These are phyloP conservation scores for Trichopria drosophilae DNA, from an alignment of 2,888 invertebrate genomes.

Conservation along the genomic window DNA sequence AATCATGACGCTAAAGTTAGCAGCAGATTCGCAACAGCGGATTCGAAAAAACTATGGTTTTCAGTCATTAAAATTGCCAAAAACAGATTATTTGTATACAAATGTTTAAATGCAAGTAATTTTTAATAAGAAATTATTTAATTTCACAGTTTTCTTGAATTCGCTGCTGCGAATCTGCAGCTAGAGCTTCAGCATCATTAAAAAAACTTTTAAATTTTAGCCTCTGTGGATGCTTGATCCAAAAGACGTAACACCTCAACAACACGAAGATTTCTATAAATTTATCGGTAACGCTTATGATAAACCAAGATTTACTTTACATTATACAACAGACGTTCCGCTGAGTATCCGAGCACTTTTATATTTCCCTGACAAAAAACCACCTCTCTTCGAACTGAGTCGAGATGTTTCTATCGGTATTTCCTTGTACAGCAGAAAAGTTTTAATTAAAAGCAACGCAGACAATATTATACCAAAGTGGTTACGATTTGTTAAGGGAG, in stretches of 20 bases:
- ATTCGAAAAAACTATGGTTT: too few species aligned
- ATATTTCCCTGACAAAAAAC: conserved; percentile 92
- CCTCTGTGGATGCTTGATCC: conserved; percentile 93
- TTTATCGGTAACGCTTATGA: conserved; percentile 86
- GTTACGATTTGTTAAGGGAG: conserved; percentile 94
- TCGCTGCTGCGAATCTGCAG: too few species aligned
- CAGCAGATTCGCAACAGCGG: too few species aligned
- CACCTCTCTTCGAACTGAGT: conserved; percentile 87
- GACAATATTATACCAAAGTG: conserved; percentile 92
- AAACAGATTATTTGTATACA: too few species aligned
- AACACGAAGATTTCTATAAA: conserved; percentile 91
- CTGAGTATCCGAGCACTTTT: conserved; percentile 86
- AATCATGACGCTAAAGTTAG: too few species aligned
- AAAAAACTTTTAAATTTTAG: conserved; percentile 56
- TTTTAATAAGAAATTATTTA: conserved; percentile 1
- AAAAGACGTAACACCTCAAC: conserved; percentile 79
- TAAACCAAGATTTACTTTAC: conserved; percentile 83
- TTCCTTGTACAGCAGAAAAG: conserved; percentile 87
- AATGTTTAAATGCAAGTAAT: too few species aligned
- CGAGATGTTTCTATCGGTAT: conserved; percentile 84
- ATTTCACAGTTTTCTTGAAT: too few species aligned
- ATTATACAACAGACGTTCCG: conserved; percentile 92
- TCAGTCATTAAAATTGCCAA: too few species aligned
- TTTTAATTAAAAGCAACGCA: conserved; percentile 88
- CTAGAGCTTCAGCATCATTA: too few species aligned